Evolutionary conservation across 2,797 vertebrate species (phyloP), one percentile per base, ranked within the genome.

Genomic region (Limosa lapponica): DNA sequence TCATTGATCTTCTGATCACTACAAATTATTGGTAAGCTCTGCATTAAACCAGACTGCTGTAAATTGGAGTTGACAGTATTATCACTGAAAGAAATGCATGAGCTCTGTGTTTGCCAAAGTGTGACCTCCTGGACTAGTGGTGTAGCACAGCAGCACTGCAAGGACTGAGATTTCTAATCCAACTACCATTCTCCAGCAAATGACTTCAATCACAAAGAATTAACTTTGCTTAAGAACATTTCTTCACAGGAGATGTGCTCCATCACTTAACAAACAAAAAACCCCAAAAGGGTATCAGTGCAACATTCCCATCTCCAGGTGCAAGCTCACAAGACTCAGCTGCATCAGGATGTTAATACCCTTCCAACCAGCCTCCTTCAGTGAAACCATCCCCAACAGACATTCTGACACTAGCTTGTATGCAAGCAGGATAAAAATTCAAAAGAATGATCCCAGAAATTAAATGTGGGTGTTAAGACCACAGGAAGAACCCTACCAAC

Each of bases 1-100:
- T 90, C 74, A 97, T 96, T 96, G 95, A 96, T 96, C 94, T 95
- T 91, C 90, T 94, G 91, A 96, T 95, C 89, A 94, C 95, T 93
- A 87, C 78, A 95, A 96, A 96, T 97, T 95, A 92, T 90, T 95
- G 97, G 94, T 89, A 96, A 96, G 74, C 66, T 93, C 89, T 97
- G 72, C 86, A 64, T 78, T 86, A 96, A 92, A 77, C 89, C n/a
- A 44, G 65, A 77, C 49, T 82, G 57, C 70, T 82, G 28, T 89
- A 95, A 96, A 95, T 90, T 89, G 62, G 73, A 94, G 79, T 16
- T 95, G 93, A 91, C 95, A 96, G 93, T 81, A 90, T 95, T 95
- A 96, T 91, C 93, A 93, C 77, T 77, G 87, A 93, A 96, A 90
- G 58, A 95, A 96, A 93, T 84, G 74, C 67, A 80, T 61, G 66